Evolutionary conservation across 2,888 invertebrate genomes (phyloP).

Genomic region (Tipula unca): DNA sequence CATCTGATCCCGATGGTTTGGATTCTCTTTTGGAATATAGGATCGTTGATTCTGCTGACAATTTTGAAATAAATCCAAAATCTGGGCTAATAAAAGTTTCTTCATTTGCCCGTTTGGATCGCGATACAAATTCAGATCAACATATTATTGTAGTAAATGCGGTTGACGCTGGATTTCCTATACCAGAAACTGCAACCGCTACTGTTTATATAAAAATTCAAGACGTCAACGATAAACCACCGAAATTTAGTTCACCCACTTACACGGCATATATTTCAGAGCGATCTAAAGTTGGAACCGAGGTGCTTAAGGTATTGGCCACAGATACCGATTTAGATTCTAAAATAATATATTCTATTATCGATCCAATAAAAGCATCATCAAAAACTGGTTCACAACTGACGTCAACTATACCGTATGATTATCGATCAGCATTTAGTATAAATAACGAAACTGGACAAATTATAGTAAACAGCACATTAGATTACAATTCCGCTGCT

Average conservation of each 20-base stretch:
- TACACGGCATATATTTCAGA: conserved; percentile 64
- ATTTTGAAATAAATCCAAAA: conserved; percentile 64
- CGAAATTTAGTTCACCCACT: conserved; percentile 56
- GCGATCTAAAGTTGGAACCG: conserved; percentile 51
- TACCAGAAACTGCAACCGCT: conserved; percentile 69
- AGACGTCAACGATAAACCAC: conserved; percentile 76
- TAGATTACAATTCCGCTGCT: conserved; percentile 66
- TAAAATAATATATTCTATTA: conserved; percentile 57
- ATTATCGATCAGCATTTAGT: conserved; percentile 57
- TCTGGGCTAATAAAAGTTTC: conserved; percentile 63
- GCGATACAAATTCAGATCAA: conserved; percentile 56
- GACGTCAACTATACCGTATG: conserved; percentile 50
- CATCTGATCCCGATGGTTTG: conserved; percentile 71
- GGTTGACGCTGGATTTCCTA: conserved; percentile 63
- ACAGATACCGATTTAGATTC: conserved; percentile 63
- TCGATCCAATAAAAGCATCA: conserved; percentile 58
- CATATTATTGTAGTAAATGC: conserved; percentile 66
- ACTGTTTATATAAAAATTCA: conserved; percentile 62
- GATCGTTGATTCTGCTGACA: conserved; percentile 67
- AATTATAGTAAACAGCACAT: conserved; percentile 54
- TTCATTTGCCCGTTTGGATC: conserved; percentile 61
- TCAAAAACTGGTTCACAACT: conserved; percentile 67
- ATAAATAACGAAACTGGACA: conserved; percentile 63
- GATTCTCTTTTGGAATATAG: conserved; percentile 60
- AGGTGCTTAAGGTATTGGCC: conserved; percentile 57